phyloP scores from a whole-genome alignment of 2,797 vertebrate species.

The Helicolenus hilgendorfi region DNA sequence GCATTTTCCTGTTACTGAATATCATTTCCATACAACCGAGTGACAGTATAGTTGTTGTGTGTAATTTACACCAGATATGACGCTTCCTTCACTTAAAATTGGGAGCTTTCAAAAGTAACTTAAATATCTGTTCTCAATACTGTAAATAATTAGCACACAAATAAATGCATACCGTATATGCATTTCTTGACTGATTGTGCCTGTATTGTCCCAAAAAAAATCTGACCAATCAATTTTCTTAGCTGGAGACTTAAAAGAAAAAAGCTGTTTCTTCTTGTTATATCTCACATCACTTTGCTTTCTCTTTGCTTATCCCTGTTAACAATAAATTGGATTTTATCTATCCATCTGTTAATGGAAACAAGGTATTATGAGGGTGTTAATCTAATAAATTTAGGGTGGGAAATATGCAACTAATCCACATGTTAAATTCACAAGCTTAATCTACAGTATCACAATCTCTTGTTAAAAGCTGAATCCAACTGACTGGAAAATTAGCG shows the following conservation, averaged over 20 bases:
- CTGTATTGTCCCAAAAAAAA: background rate
- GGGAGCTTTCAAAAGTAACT: background rate
- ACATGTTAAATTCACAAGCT: conserved; percentile 18
- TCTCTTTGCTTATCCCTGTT: background rate
- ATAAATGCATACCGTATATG: background rate
- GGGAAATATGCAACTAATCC: conserved; percentile 37
- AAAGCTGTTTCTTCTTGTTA: background rate
- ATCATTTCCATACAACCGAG: background rate
- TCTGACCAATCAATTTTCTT: background rate
- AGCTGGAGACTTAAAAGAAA: background rate
- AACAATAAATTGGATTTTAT: conserved; percentile 14
- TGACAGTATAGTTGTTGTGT: background rate
- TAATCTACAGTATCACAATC: conserved; percentile 34
- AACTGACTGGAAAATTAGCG: conserved; percentile 54
- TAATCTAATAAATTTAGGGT: conserved; percentile 37
- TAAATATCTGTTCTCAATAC: background rate
- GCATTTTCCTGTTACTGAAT: background rate
- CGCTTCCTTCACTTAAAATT: background rate
- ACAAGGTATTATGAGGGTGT: conserved; percentile 13
- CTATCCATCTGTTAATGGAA: conserved; percentile 3
- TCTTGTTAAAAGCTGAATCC: conserved; percentile 43
- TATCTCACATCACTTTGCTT: background rate
- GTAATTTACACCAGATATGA: background rate
- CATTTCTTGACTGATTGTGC: background rate
- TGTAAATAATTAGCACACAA: background rate